Evolutionary conservation across 2,888 invertebrate genomes (phyloP).

Genomic region (Acanthosoma haemorrhoidale): DNA sequence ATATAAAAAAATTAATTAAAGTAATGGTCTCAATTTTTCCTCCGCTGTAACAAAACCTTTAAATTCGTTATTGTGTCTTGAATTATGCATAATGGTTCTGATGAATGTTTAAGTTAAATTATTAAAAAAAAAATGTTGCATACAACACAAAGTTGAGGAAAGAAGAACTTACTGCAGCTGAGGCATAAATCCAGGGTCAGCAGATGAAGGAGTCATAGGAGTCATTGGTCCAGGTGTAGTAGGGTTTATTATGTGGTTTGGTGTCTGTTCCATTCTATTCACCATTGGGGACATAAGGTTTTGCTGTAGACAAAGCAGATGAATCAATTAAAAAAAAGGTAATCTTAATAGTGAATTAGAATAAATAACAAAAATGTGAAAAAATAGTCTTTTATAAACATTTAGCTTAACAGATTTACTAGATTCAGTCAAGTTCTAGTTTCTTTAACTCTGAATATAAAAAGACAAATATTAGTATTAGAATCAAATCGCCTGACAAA

Average conservation of each 20-base stretch:
- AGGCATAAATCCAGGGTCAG: slow-evolving; percentile 89
- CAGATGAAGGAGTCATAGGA: slow-evolving; percentile 84
- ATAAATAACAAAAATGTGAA: background rate
- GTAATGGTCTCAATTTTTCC: too few relatives aligned
- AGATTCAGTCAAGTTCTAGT: too few relatives aligned
- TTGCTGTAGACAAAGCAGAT: slow-evolving; percentile 53
- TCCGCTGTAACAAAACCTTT: too few relatives aligned
- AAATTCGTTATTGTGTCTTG: too few relatives aligned
- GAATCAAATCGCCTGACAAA: too few relatives aligned
- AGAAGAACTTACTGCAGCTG: slow-evolving; percentile 72
- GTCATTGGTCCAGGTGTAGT: slow-evolving; percentile 75
- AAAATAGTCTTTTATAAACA: background rate
- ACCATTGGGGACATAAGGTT: slow-evolving; percentile 80
- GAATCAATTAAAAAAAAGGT: background rate
- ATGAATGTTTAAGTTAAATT: background rate
- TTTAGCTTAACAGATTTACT: too few relatives aligned
- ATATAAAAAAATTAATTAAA: too few relatives aligned
- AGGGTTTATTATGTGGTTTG: slow-evolving; percentile 56
- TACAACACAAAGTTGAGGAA: background rate
- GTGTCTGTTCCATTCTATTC: slow-evolving; percentile 45
- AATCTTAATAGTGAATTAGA: background rate
- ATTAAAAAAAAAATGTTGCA: background rate
- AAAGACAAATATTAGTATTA: too few relatives aligned
- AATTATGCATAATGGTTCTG: too few relatives aligned
- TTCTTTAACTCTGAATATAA: too few relatives aligned